Conservation (phyloP, 2,113 vertebrate genomes). For the Calonectris borealis region DNA sequence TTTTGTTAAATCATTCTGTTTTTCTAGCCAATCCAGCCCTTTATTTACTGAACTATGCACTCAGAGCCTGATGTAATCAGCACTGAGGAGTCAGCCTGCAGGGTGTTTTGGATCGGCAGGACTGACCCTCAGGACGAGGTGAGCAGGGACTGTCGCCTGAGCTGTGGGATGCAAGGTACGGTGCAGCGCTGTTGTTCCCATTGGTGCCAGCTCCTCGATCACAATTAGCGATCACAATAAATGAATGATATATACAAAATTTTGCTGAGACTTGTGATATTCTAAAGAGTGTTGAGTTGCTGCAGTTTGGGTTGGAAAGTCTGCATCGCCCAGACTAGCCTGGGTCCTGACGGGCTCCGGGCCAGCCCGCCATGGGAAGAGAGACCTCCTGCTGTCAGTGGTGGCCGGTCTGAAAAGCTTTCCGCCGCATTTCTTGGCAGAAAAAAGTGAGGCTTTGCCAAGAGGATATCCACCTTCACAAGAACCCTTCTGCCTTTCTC, state of each 20-base stretch:
- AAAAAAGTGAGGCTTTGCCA: neutral
- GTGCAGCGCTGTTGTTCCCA: neutral
- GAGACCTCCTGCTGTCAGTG: neutral
- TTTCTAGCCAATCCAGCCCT: neutral
- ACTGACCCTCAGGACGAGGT: neutral
- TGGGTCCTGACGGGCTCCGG: rapidly evolving
- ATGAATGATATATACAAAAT: neutral
- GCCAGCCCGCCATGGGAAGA: neutral
- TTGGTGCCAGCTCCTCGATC: neutral
- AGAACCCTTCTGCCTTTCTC: neutral
- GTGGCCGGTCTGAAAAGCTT: neutral
- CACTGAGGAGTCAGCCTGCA: neutral
- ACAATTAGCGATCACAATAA: neutral
- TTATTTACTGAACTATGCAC: neutral
- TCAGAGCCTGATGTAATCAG: neutral
- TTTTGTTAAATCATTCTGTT: neutral
- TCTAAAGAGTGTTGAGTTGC: neutral
- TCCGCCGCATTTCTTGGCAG: neutral
- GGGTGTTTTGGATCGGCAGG: neutral
- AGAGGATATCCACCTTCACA: neutral
- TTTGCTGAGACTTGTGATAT: neutral
- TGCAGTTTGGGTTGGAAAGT: neutral
- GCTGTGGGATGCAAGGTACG: neutral
- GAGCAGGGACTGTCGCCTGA: neutral
- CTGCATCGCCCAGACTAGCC: neutral